A percentile compares a stretch with the other conserved stretches of the same genome.
Conservation (phyloP, 2,888 invertebrate species). For the Sipunculus nudus region DNA sequence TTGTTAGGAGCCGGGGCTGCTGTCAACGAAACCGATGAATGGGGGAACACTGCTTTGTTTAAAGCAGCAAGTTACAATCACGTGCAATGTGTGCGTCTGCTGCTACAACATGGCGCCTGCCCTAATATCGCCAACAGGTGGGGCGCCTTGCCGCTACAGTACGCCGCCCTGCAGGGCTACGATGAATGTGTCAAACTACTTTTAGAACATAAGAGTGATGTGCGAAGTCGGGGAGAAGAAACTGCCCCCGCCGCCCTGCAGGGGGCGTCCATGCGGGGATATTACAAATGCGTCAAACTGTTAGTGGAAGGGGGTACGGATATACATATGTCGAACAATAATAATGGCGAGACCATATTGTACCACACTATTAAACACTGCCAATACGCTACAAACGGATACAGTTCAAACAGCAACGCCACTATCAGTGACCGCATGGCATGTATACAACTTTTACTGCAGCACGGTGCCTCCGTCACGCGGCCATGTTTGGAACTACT, state of each 20-base stretch:
- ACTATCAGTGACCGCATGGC: too few species aligned
- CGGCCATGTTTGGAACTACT: too few species aligned
- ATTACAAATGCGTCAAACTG: conserved; percentile 11
- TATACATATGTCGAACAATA: not conserved
- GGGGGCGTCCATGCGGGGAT: conserved; percentile 10
- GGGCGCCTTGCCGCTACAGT: conserved; percentile 30
- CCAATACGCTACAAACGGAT: too few species aligned
- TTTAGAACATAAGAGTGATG: conserved; percentile 4
- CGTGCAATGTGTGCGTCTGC: conserved; percentile 72
- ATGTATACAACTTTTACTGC: too few species aligned
- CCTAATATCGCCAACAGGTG: conserved; percentile 73
- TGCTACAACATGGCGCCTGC: conserved; percentile 85
- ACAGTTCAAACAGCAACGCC: too few species aligned
- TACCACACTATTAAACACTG: too few species aligned
- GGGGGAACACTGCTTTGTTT: conserved; percentile 28
- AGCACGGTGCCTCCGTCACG: too few species aligned
- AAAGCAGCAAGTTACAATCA: conserved; percentile 72
- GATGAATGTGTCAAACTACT: conserved; percentile 14
- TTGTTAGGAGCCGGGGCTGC: conserved; percentile 21
- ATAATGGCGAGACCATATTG: too few species aligned
- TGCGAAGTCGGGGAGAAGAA: conserved; percentile 1
- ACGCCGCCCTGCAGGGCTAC: conserved; percentile 24
- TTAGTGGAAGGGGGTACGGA: conserved; percentile 3
- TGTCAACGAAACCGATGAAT: conserved; percentile 17
- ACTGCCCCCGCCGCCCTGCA: conserved; percentile 1